These are phyloP conservation scores for Perca schrenkii DNA, from an alignment of 2,113 vertebrate species.

Conservation along the genomic window DNA sequence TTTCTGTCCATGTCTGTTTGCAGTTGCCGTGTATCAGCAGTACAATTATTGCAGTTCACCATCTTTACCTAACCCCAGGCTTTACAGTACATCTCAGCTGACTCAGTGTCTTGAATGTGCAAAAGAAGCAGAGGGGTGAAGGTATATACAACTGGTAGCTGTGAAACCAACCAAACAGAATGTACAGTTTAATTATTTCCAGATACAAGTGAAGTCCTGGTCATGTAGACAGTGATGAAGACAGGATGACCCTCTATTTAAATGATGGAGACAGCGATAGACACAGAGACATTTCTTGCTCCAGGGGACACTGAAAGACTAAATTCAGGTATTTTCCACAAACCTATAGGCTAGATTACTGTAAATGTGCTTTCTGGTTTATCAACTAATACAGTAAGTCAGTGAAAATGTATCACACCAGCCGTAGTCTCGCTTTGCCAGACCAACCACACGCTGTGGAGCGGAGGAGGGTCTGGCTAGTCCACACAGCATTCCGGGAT, in stretches of 20 bases:
- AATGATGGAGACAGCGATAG: not conserved
- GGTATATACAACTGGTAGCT: not conserved
- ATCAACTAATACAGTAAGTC: not conserved
- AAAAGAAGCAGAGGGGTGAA: constrained; percentile 6
- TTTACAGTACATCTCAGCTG: constrained; percentile 2
- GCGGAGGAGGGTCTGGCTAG: too few species aligned
- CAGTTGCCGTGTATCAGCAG: not conserved
- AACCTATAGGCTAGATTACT: not conserved
- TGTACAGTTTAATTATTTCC: not conserved
- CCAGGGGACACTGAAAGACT: not conserved
- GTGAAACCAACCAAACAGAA: not conserved
- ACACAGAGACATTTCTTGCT: not conserved
- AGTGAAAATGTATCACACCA: too few species aligned
- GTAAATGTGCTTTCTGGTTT: not conserved
- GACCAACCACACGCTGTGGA: too few species aligned
- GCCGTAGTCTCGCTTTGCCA: too few species aligned
- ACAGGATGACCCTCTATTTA: not conserved
- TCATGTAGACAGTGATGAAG: too few species aligned
- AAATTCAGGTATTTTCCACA: not conserved
- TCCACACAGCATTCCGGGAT: too few species aligned
- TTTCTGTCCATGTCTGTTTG: constrained; percentile 10
- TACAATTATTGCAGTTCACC: not conserved
- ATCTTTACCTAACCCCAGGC: not conserved
- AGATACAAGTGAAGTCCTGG: not conserved
- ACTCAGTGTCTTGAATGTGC: constrained; percentile 16